Evolutionary conservation across 1,140 invertebrate species (phyloP).

Genomic region (Heliothis virescens): DNA sequence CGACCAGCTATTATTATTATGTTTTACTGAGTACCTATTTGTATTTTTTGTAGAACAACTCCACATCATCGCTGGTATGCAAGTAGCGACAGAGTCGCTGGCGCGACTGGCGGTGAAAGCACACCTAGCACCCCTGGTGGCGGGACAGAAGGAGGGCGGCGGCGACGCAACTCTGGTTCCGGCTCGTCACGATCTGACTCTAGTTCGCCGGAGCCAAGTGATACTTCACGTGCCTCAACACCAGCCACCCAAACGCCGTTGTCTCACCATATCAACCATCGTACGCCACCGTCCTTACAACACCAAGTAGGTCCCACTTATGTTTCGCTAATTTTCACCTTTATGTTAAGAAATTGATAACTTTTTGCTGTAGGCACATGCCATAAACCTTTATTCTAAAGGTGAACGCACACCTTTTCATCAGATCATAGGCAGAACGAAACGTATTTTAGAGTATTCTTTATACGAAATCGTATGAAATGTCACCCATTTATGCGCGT

Average conservation of each 20-base stretch:
- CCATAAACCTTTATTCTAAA: too few relatives aligned
- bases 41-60: slow-evolving; percentile 65
- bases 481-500: too few relatives aligned
- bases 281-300: slow-evolving; percentile 68
- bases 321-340: not conserved
- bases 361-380: too few relatives aligned
- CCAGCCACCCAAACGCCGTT: slow-evolving; percentile 70
- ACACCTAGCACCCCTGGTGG: slow-evolving; percentile 79
- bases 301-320: slow-evolving; percentile 64
- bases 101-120: slow-evolving; percentile 72
- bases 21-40: too few relatives aligned
- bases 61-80: slow-evolving; percentile 79
- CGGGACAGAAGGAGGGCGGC: slow-evolving; percentile 67
- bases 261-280: slow-evolving; percentile 66
- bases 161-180: slow-evolving; percentile 73
- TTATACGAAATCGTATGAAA: too few relatives aligned
- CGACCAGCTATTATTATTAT: too few relatives aligned
- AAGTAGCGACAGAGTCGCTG: slow-evolving; percentile 61
- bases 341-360: too few relatives aligned
- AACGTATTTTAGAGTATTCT: too few relatives aligned
- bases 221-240: slow-evolving; percentile 79
- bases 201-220: slow-evolving; percentile 77
- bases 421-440: too few relatives aligned
- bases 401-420: too few relatives aligned
- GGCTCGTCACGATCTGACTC: slow-evolving; percentile 78